Conservation (phyloP, 2,113 vertebrate genomes). For the Clarias batrachus region DNA sequence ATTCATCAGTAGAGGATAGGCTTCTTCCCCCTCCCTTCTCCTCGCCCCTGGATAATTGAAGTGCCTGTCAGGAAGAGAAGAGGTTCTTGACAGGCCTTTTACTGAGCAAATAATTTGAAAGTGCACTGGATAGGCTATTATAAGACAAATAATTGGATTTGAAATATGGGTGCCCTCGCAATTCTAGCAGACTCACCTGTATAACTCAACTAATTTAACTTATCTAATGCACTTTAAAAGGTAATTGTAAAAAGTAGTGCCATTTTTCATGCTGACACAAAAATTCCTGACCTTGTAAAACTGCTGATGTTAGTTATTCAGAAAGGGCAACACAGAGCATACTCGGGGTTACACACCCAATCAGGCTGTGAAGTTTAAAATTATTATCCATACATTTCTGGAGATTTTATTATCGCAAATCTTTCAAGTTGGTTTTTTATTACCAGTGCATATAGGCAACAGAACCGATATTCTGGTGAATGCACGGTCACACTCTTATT, state of each 20-base stretch:
- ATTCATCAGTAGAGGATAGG: background rate
- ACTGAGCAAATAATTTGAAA: slow-evolving; percentile 33
- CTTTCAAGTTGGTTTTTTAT: background rate
- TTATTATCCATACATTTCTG: background rate
- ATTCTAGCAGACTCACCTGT: background rate
- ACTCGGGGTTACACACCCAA: background rate
- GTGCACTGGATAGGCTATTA: slow-evolving; percentile 10
- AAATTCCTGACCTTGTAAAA: slow-evolving; percentile 8
- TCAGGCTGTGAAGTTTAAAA: background rate
- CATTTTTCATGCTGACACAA: slow-evolving; percentile 17
- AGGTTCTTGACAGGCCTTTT: slow-evolving; percentile 21
- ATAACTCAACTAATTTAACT: slow-evolving; percentile 12
- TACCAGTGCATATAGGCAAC: background rate
- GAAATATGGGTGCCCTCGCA: slow-evolving; percentile 10
- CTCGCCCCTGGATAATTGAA: slow-evolving; percentile 13
- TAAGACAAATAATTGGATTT: slow-evolving; percentile 36
- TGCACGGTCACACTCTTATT: background rate
- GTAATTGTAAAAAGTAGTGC: background rate
- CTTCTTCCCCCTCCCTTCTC: background rate
- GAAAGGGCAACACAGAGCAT: background rate
- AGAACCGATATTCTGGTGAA: background rate
- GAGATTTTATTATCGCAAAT: background rate
- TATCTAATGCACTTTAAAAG: slow-evolving; percentile 2
- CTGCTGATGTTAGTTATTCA: slow-evolving; percentile 3
- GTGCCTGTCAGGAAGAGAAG: slow-evolving; percentile 29